Conservation (phyloP, 2,797 vertebrate genomes). For the Pangasius macronema region DNA sequence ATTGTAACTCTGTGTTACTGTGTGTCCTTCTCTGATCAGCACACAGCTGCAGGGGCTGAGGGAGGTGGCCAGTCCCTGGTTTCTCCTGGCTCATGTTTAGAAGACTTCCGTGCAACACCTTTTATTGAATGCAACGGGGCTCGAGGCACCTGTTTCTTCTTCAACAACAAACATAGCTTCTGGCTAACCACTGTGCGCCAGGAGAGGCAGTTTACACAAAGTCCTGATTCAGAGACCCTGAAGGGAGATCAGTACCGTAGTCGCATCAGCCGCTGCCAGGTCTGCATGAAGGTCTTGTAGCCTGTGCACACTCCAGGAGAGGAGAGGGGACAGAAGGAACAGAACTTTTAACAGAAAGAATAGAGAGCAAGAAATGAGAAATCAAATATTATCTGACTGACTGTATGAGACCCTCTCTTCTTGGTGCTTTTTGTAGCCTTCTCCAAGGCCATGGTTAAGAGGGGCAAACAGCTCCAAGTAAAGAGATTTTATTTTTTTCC, state of each 20-base stretch:
- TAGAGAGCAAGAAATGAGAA: slow-evolving; percentile 34
- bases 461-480: not conserved
- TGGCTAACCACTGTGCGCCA: slow-evolving; percentile 90
- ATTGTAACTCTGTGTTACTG: not conserved
- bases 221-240: slow-evolving; percentile 80
- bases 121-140: slow-evolving; percentile 96
- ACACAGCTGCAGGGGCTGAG: slow-evolving; percentile 88
- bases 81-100: slow-evolving; percentile 92
- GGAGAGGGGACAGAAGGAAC: not conserved
- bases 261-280: slow-evolving; percentile 91
- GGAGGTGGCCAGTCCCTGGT: slow-evolving; percentile 93
- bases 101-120: slow-evolving; percentile 92
- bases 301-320: not conserved
- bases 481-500: not conserved
- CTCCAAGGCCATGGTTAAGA: slow-evolving; percentile 6
- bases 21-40: slow-evolving; percentile 69
- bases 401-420: not conserved
- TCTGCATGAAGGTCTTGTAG: slow-evolving; percentile 96
- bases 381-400: slow-evolving; percentile 56
- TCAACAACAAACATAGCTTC: slow-evolving; percentile 96
- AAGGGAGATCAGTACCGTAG: slow-evolving; percentile 87
- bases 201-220: slow-evolving; percentile 75
- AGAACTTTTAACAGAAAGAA: slow-evolving; percentile 14
- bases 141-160: slow-evolving; percentile 91
- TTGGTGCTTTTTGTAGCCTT: not conserved